Base-by-base conservation (phyloP, 1,140 invertebrate genomes). In the Drosophila chauvacae region DNA sequence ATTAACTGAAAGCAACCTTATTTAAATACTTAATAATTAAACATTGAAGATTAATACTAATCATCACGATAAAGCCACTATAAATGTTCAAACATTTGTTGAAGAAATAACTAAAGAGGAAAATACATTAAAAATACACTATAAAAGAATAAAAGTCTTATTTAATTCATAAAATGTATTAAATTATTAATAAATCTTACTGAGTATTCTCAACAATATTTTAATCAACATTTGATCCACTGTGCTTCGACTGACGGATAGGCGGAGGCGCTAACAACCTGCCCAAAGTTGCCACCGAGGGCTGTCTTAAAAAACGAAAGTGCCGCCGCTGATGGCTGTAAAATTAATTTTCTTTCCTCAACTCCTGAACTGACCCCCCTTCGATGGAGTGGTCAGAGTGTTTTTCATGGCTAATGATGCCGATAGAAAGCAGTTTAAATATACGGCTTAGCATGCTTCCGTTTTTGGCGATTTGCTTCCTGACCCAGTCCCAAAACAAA, bases 221-320 rank as follows among this genome's bases (percentile, higher is more conserved):
- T 30, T 2, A 16, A 18, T 16, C 30, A 2, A 11, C 30, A 30
- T 50, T 37, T 7, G 20, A 26, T 10, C 62, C 74, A 77, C 74
- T 77, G 74, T 60, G 13, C 58, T 23, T 13, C 13, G 56, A 37
- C 42, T 48, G 50, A 20, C 42, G 14, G 35, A 44, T 28, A 69
- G 77, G 63, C 71, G 78, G 78, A 81, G 76, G 71, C 77, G 73
- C 68, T 84, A 81, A 82, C 66, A 61, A 45, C 61, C 71, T 64
- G 63, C 61, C 61, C 64, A 58, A 77, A 62, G 62, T 63, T 56
- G 60, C 64, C 71, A 71, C 84, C 76, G 51, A 80, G 71, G 83
- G 83, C 83, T 44, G 47, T 62, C 53, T 41, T 55, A 44, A 33
- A 66, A 86, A 86, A 83, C 76, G 84, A 86, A 86, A 86, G 83